phyloP scores from a whole-genome alignment of 2,113 vertebrate species.

The Hemicordylus capensis region DNA sequence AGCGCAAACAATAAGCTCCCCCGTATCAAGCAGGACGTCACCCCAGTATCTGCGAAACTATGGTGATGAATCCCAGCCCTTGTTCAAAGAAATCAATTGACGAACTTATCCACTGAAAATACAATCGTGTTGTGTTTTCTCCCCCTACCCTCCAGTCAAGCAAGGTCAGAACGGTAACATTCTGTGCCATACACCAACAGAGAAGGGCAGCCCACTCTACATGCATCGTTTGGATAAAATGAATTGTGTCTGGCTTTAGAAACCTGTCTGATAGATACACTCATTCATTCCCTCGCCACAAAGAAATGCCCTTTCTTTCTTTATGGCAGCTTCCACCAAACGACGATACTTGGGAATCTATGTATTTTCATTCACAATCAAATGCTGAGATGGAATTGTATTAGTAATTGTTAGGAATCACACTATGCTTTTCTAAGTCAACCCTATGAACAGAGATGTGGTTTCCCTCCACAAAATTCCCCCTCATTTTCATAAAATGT shows the following conservation, averaged over 20 bases:
- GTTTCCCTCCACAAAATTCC: too few species aligned
- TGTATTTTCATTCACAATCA: too few species aligned
- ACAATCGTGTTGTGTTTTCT: neutral
- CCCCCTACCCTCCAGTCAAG: neutral
- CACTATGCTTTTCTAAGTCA: neutral
- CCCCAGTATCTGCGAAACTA: neutral
- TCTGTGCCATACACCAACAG: slow-evolving; percentile 24
- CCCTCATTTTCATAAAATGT: too few species aligned
- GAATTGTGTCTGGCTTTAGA: slow-evolving; percentile 30
- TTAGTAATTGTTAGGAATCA: neutral
- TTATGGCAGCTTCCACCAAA: slow-evolving; percentile 43
- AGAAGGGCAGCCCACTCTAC: slow-evolving; percentile 8
- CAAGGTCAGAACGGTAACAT: neutral
- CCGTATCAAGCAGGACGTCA: neutral
- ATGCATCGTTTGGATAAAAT: slow-evolving; percentile 6
- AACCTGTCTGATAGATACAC: slow-evolving; percentile 13
- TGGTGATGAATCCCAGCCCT: neutral
- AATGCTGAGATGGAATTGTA: neutral
- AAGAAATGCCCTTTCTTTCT: slow-evolving; percentile 29
- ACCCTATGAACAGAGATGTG: neutral
- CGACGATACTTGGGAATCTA: neutral
- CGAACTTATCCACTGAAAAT: neutral
- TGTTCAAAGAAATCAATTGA: neutral
- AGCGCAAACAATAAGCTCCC: too few species aligned
- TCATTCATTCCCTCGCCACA: slow-evolving; percentile 39